phyloP scores from a whole-genome alignment of 2,113 vertebrate species.

The Trichomycterus rosablanca region DNA sequence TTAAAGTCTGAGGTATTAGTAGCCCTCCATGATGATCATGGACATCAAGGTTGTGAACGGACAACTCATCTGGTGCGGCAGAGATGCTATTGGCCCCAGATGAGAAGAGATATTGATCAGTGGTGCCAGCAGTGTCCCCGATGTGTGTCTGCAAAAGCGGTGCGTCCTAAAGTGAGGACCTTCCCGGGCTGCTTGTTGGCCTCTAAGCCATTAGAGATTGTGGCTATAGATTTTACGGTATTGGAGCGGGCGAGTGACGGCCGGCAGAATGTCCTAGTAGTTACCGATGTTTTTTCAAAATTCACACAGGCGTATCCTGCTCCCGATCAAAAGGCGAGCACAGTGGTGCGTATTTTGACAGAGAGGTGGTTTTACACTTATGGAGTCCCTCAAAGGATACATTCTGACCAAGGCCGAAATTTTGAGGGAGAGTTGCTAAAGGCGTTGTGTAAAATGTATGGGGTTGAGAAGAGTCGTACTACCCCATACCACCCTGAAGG shows the following conservation, averaged over 20 bases:
- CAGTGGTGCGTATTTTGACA: background rate
- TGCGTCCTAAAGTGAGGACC: background rate
- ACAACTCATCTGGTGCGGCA: background rate
- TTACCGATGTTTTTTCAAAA: conserved; percentile 16
- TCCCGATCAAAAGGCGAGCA: background rate
- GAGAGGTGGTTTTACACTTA: background rate
- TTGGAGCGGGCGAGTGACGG: background rate
- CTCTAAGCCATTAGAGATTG: background rate
- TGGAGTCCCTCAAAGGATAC: background rate
- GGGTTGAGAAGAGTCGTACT: conserved; percentile 3
- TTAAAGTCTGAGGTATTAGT: background rate
- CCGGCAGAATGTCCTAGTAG: background rate
- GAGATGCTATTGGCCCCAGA: conserved; percentile 2
- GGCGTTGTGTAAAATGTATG: conserved; percentile 4
- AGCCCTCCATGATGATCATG: background rate
- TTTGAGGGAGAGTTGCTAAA: conserved; percentile 4
- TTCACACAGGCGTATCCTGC: background rate
- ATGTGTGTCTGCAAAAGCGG: conserved; percentile 2
- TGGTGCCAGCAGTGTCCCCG: conserved; percentile 5
- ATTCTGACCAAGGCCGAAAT: conserved; percentile 8
- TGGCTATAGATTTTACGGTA: too few relatives aligned
- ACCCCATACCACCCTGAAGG: too few relatives aligned
- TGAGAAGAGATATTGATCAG: conserved; percentile 4
- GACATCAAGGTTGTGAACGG: background rate
- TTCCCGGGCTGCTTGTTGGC: background rate